Base-by-base conservation (phyloP, 2,113 vertebrate genomes). In the Prochilodus magdalenae region DNA sequence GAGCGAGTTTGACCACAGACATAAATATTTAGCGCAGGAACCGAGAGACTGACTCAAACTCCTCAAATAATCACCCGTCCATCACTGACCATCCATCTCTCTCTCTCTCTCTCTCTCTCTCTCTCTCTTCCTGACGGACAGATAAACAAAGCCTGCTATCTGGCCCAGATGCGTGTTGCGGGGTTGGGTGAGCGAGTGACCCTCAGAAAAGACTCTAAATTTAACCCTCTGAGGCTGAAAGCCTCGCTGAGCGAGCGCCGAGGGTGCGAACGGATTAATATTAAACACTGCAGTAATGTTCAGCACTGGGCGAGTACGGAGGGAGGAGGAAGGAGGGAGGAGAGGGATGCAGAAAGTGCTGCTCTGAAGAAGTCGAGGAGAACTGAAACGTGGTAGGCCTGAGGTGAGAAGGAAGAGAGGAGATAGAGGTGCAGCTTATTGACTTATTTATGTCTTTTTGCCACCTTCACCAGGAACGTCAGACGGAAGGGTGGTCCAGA, bases 11-110 rank as follows among this genome's bases (percentile, higher is more conserved):
- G 6, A 16, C 44, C n/a, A 8, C 76, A 75, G 44, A 79, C 66
- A 22, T 86, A 86, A 86, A 86, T 86, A 86, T 86, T 86, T 83
- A 79, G 49, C 47, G 2, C 60, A 72, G 16, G 67, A 65, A 63
- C 67, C 74, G 26, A 47, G 66, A 71, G 69, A 81, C 79, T 74
- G 73, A 77, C 81, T 67, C 73, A 77, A 73, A 76, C 81, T 69
- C 66, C 77, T 70, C 74, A 83, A 86, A 86, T 83, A 86, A 86
- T 86, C 81, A 86, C 27, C 69, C 55, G 81, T 83, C 85, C 70
- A 70, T 83, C 81, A 81, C n/a, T 18, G 8, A 75, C 22, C 5
- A 49, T n/a, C 59, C n/a, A n/a, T 5, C 57, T 55, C 71, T 55
- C 47, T 7, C 47, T 36, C 16, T 18, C 24, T 27, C 24, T 74